These are phyloP conservation scores for Siniperca scherzeri DNA, from an alignment of 2,797 vertebrate species.

Conservation along the genomic window DNA sequence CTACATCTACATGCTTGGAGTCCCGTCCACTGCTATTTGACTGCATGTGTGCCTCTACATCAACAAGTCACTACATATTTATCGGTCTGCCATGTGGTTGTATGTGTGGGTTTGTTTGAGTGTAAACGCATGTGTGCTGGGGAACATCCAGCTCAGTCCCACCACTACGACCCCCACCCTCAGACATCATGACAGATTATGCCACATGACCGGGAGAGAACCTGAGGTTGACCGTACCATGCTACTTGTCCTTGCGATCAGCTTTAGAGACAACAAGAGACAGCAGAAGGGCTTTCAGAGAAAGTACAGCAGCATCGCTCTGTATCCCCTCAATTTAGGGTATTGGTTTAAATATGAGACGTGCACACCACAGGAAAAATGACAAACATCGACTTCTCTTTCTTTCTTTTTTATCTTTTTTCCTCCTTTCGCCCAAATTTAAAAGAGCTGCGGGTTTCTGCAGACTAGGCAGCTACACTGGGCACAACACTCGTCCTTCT, in stretches of 20 bases:
- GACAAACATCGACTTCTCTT: conserved; percentile 90
- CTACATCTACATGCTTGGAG: conserved; percentile 34
- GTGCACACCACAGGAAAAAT: conserved; percentile 87
- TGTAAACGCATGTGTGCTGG: conserved; percentile 77
- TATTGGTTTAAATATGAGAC: conserved; percentile 83
- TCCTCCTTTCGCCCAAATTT: conserved; percentile 88
- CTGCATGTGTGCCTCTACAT: conserved; percentile 34
- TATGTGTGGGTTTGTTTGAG: conserved; percentile 65
- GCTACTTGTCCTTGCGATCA: conserved; percentile 99
- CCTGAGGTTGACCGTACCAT: conserved; percentile 95
- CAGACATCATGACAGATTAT: conserved; percentile 87
- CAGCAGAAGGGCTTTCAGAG: conserved; percentile 99
- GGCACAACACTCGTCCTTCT: conserved; percentile 99
- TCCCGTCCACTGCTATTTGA: conserved; percentile 32
- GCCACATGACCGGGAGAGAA: conserved; percentile 91
- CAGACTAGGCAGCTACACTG: conserved; percentile 99
- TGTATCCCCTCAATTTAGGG: conserved; percentile 85
- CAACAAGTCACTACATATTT: conserved; percentile 15
- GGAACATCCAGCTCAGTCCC: conserved; percentile 89
- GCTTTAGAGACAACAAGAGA: conserved; percentile 99
- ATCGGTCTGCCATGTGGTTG: conserved; percentile 31
- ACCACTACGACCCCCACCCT: conserved; percentile 89
- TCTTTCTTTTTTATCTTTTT: conserved; percentile 87
- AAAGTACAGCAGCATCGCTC: conserved; percentile 91
- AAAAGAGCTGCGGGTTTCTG: conserved; percentile 99